These are phyloP conservation scores for Meganola albula DNA, from an alignment of 2,888 invertebrate genomes.

Conservation along the genomic window DNA sequence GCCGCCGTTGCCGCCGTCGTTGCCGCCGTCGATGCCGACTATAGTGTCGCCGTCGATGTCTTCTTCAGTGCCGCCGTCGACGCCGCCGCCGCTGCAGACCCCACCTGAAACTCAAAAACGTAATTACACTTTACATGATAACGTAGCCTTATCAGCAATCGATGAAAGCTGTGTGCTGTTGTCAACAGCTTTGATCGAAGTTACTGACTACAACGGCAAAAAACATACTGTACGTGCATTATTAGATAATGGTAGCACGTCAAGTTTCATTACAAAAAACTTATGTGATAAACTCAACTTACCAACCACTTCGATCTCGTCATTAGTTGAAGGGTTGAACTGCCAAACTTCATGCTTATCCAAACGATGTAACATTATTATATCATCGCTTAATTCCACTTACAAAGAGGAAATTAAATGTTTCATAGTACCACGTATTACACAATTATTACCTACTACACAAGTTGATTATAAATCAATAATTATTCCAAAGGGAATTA, in stretches of 20 bases:
- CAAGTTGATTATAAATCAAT: conserved; percentile 11
- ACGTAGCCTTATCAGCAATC: conserved; percentile 2
- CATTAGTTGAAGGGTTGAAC: conserved; percentile 17
- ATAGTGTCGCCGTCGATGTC: no score
- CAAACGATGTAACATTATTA: conserved; percentile 11
- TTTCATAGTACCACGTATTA: conserved; percentile 4
- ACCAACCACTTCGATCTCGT: conserved; percentile 4
- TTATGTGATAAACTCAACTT: conserved; percentile 14
- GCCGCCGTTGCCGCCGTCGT: no score
- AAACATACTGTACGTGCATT: conserved; percentile 3
- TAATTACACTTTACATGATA: no score
- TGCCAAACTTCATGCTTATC: conserved; percentile 9
- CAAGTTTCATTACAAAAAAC: conserved; percentile 11
- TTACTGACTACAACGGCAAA: neutral
- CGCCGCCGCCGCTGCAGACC: no score
- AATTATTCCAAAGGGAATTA: conserved; percentile 14
- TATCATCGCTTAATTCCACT: conserved; percentile 10
- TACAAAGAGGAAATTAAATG: conserved; percentile 10
- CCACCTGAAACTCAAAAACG: no score
- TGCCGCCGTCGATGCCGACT: no score
- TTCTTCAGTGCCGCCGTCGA: no score
- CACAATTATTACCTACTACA: conserved; percentile 12
- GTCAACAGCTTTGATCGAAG: conserved; percentile 6
- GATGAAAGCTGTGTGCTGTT: neutral
- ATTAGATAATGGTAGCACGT: conserved; percentile 17